These are phyloP conservation scores for Eptatretus burgeri DNA, from an alignment of 2,113 vertebrate genomes.

Conservation along the genomic window DNA sequence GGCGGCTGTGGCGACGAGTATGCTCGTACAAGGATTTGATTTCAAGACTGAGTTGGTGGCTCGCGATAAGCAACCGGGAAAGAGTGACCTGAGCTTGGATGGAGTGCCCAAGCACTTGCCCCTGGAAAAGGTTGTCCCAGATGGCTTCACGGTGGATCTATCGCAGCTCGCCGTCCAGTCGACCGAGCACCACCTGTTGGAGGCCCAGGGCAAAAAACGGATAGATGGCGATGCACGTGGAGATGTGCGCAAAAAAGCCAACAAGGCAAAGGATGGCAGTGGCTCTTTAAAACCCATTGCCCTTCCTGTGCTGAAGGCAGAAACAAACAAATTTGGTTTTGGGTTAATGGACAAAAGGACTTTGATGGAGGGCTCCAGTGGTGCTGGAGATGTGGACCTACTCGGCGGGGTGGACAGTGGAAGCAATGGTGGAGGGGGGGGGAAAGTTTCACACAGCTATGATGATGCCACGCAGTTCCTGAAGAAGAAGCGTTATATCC, in stretches of 20 bases:
- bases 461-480: conserved; percentile 98
- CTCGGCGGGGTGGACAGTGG: not conserved
- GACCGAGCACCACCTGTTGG: not conserved
- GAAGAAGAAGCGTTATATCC: conserved; percentile 87
- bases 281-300: not conserved
- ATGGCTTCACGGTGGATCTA: conserved; percentile 1
- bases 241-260: not conserved
- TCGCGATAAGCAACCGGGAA: too few relatives aligned
- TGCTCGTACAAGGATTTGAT: too few relatives aligned
- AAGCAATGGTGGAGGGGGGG: not conserved
- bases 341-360: not conserved
- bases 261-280: not conserved
- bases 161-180: not conserved
- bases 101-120: not conserved
- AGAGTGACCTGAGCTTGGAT: not conserved
- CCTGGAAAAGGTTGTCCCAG: not conserved
- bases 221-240: not conserved
- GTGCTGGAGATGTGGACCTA: not conserved
- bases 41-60: too few relatives aligned
- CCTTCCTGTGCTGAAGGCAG: too few relatives aligned
- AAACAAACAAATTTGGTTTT: not conserved
- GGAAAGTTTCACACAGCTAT: conserved; percentile 23
- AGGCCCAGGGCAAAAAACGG: too few relatives aligned
- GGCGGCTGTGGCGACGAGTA: not conserved
- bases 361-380: not conserved